Evolutionary conservation across 2,797 vertebrate genomes (phyloP).

Genomic region (Channallabes apus): DNA sequence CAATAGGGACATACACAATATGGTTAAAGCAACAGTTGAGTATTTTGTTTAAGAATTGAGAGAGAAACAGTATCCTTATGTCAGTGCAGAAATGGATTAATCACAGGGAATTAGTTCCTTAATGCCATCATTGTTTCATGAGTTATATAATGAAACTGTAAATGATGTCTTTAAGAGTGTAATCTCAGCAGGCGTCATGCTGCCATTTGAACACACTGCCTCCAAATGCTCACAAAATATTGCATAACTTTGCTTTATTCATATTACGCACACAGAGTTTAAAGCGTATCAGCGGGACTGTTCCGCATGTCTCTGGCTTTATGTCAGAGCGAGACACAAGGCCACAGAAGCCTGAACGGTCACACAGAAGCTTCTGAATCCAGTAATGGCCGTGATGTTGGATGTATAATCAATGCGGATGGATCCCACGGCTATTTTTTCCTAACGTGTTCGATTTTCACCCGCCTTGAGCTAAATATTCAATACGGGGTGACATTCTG

Average conservation of each 20-base stretch:
- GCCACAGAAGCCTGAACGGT: not conserved
- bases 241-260: slow-evolving; percentile 17
- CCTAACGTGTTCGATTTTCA: slow-evolving; percentile 31
- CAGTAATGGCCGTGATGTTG: slow-evolving; percentile 22
- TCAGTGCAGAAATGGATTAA: slow-evolving; percentile 31
- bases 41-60: slow-evolving; percentile 32
- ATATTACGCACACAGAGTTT: slow-evolving; percentile 24
- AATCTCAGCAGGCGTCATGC: slow-evolving; percentile 27
- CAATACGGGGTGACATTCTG: slow-evolving; percentile 8
- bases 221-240: slow-evolving; percentile 27
- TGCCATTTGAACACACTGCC: slow-evolving; percentile 28
- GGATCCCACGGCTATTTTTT: not conserved
- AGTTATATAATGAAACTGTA: slow-evolving; percentile 44
- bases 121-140: slow-evolving; percentile 45
- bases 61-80: slow-evolving; percentile 19
- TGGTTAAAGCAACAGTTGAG: not conserved
- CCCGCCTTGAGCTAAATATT: slow-evolving; percentile 39
- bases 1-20: not conserved
- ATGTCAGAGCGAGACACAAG: not conserved
- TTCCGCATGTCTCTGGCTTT: not conserved
- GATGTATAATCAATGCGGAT: slow-evolving; percentile 29
- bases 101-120: slow-evolving; percentile 45
- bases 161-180: slow-evolving; percentile 35
- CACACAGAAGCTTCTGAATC: not conserved
- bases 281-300: not conserved